Evolutionary conservation across 2,888 invertebrate genomes (phyloP), one percentile per base, ranked within the genome.

Genomic region (Drosophila pseudotalamancana): DNA sequence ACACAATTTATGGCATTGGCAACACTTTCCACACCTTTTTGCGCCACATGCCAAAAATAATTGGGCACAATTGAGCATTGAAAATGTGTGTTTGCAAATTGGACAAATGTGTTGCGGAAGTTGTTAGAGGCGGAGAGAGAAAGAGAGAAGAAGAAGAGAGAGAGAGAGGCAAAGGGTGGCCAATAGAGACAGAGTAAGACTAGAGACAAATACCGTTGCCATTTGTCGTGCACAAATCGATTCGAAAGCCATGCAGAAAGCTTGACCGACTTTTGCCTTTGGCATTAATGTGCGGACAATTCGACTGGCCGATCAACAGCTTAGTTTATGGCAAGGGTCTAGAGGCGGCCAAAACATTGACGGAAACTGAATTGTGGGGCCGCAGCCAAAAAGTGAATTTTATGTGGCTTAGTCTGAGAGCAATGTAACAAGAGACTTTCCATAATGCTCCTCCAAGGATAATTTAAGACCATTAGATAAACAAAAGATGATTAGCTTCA

Each of bases 21-120:
- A 73, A 85, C 70, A 87, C 82, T 87, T 83, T 87, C 84, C 83
- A 83, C 83, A 80, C 82, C 82, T 83, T 87, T 69, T 73, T 59
- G 60, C 51, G 77, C n/a, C 64, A 65, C 72, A 69, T 62, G 82
- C 72, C 68, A 68, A 71, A 85, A 84, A 81, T 88, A 88, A 83
- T 83, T 83, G 87, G 83, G 75, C 57, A 83, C 82, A 82, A 81
- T 87, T 82, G 82, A 84, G 75, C 87, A 63, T 60, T 53, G 65
- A 25, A 62, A 75, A 70, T 75, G 75, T 73, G 59, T 74, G 45
- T 77, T 73, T 77, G 84, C 84, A 80, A 80, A 86, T 86, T 80
- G 84, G 69, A 49, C 79, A 82, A 77, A 77, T 77, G 77, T 78
- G 83, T 82, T 85, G 86, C 87, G 81, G 81, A 81, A 81, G 82